Conservation (phyloP, 2,113 vertebrate species). For the Rhineura floridana region DNA sequence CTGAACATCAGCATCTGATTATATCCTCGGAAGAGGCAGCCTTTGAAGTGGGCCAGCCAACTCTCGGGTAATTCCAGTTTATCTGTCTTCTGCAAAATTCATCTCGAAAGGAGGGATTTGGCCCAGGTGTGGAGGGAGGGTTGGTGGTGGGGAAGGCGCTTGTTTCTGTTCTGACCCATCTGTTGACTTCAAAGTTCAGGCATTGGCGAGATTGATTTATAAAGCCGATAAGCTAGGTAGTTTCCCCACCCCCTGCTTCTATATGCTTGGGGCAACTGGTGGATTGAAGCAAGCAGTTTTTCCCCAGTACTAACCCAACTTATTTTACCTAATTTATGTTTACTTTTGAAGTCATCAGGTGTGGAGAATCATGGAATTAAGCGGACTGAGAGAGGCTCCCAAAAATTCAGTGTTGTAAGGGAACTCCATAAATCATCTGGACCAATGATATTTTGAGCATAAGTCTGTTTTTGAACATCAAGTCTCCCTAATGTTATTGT, state of each 20-base stretch:
- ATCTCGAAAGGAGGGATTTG: conserved; percentile 70
- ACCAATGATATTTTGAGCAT: background rate
- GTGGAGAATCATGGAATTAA: background rate
- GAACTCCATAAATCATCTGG: background rate
- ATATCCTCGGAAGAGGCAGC: conserved; percentile 59
- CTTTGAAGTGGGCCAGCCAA: conserved; percentile 77
- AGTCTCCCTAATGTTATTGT: too few relatives aligned
- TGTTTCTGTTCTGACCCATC: conserved; percentile 67
- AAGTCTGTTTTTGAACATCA: background rate
- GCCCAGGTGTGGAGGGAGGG: conserved; percentile 68
- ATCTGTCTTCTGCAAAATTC: conserved; percentile 68
- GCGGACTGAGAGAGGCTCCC: background rate
- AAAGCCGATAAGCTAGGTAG: background rate
- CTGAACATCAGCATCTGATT: conserved; percentile 76
- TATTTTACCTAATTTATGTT: background rate
- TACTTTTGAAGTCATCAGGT: background rate
- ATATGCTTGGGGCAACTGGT: background rate
- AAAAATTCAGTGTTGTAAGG: too few relatives aligned
- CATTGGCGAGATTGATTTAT: conserved; percentile 33
- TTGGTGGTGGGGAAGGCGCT: conserved; percentile 13
- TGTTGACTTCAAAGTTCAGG: conserved; percentile 68
- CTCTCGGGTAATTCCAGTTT: conserved; percentile 67
- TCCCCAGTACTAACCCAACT: background rate
- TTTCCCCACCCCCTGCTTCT: background rate
- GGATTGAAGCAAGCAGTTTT: background rate